These are phyloP conservation scores for Morinoia aosen DNA, from an alignment of 2,888 invertebrate species.

Conservation along the genomic window DNA sequence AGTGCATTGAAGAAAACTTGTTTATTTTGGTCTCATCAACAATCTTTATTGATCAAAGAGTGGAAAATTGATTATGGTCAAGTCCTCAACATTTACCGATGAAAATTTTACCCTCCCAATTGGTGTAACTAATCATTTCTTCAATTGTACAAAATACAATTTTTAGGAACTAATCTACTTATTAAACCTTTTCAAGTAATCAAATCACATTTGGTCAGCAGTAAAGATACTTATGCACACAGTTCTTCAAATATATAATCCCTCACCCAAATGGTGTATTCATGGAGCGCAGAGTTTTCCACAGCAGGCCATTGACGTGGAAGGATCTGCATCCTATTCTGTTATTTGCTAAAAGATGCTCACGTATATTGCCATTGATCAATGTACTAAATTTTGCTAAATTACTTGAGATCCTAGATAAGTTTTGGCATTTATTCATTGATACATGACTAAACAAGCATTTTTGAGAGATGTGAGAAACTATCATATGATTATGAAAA, in stretches of 20 bases:
- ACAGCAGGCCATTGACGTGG: background rate
- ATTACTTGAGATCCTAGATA: background rate
- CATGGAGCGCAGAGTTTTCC: conserved; percentile 40
- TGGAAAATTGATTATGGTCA: too few relatives aligned
- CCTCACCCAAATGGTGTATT: conserved; percentile 27
- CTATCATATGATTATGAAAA: background rate
- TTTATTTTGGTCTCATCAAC: too few relatives aligned
- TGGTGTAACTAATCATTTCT: too few relatives aligned
- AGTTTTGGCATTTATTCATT: background rate
- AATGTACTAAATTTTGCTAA: background rate
- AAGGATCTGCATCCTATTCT: conserved; percentile 36
- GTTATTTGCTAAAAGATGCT: background rate
- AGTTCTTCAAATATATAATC: background rate
- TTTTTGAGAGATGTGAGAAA: background rate
- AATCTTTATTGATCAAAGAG: too few relatives aligned
- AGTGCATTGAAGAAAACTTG: too few relatives aligned
- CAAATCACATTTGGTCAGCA: too few relatives aligned
- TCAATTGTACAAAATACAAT: too few relatives aligned
- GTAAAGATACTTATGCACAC: background rate
- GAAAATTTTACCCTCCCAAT: too few relatives aligned
- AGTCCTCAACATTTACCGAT: too few relatives aligned
- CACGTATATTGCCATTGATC: background rate
- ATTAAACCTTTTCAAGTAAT: too few relatives aligned
- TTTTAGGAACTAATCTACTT: too few relatives aligned
- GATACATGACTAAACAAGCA: background rate